Evolutionary conservation across 1,140 invertebrate species (phyloP).

Genomic region (Leptopilina clavipes): DNA sequence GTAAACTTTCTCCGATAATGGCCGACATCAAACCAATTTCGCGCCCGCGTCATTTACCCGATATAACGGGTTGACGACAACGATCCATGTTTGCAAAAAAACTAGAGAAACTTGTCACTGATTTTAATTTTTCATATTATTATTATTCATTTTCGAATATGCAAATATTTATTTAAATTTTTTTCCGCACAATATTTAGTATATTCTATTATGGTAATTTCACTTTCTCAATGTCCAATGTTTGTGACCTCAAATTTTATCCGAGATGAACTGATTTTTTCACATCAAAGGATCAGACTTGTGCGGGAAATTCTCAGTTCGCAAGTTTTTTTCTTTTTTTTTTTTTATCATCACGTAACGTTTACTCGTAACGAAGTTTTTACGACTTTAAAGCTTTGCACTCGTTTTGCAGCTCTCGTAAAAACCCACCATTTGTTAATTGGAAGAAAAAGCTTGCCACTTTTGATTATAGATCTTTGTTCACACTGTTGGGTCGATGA

Average conservation of each 20-base stretch:
- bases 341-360: slow-evolving; percentile 10
- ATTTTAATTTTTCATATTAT: not conserved
- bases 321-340: not conserved
- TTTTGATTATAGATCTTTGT: slow-evolving; percentile 6
- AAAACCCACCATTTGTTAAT: not conserved
- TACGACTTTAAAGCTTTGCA: slow-evolving; percentile 15
- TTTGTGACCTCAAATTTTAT: not conserved
- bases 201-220: slow-evolving; percentile 11
- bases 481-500: too few species aligned
- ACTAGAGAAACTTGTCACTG: not conserved
- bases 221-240: not conserved
- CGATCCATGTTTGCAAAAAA: not conserved
- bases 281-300: not conserved
- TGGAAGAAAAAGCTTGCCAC: slow-evolving; percentile 9
- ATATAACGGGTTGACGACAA: slow-evolving; percentile 49
- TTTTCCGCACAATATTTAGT: not conserved
- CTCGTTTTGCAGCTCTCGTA: not conserved
- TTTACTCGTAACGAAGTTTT: slow-evolving; percentile 12
- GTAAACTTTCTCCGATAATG: slow-evolving; percentile 68
- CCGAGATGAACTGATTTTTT: not conserved
- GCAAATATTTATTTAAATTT: slow-evolving; percentile 12
- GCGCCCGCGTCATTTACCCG: slow-evolving; percentile 59
- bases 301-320: not conserved
- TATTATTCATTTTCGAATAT: not conserved
- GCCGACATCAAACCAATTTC: slow-evolving; percentile 65